These are phyloP conservation scores for Gymnosoma rotundatum DNA, from an alignment of 2,888 invertebrate species.

Conservation along the genomic window DNA sequence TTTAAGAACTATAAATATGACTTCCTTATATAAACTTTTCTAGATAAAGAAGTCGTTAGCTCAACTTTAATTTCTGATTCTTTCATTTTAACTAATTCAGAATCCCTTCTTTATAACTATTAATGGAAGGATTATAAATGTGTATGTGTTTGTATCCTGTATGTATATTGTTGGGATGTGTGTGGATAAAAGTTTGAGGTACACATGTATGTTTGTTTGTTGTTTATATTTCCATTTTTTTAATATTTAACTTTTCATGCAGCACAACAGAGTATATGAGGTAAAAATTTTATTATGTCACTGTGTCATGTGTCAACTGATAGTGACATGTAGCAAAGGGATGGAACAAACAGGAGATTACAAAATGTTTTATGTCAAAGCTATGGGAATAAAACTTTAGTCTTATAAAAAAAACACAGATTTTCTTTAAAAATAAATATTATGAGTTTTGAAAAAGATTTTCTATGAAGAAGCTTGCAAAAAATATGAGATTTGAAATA, in stretches of 20 bases:
- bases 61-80: too few relatives aligned
- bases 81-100: neutral
- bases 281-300: constrained; percentile 66
- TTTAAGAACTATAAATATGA: too few relatives aligned
- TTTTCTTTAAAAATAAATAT: too few relatives aligned
- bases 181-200: constrained; percentile 48
- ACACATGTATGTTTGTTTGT: neutral
- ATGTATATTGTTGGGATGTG: constrained; percentile 11
- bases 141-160: neutral
- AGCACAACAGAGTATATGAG: constrained; percentile 5
- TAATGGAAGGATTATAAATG: neutral
- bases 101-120: neutral
- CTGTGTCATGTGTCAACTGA: constrained; percentile 68
- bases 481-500: neutral
- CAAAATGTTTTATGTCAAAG: constrained; percentile 59
- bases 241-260: constrained; percentile 10
- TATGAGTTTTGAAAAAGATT: too few relatives aligned
- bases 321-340: constrained; percentile 64
- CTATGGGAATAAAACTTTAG: constrained; percentile 42
- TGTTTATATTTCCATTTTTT: constrained; percentile 27
- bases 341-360: constrained; percentile 62
- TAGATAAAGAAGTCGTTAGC: too few relatives aligned
- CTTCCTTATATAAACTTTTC: too few relatives aligned
- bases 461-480: too few relatives aligned
- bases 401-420: too few relatives aligned